Evolutionary conservation across 2,888 invertebrate genomes (phyloP), one percentile per base, ranked within the genome.

Genomic region (Empis stercorea): DNA sequence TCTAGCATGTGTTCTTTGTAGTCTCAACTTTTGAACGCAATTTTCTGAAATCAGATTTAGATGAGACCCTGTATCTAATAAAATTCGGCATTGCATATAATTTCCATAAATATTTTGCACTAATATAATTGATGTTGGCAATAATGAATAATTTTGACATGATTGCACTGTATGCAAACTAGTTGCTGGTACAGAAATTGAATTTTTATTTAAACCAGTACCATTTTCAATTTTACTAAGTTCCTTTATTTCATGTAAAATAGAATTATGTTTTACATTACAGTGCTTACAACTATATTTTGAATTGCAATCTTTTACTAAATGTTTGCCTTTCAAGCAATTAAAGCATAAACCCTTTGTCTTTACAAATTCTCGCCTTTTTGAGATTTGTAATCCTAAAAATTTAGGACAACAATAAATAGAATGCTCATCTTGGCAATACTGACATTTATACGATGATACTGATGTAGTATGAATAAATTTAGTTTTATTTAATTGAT

Each of bases 101-200:
- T 43, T 36, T 11, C 44, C 44, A 32, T 44, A 42, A 2, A 23
- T 2, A n/a, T 17, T 44, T 23, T 42, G 32, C 3, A 48, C 16
- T 16, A 46, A 14, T n/a, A 46, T 30, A 10, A 47, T 32, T 32
- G 49, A 44, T 10, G 49, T 47, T 32, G 49, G 49, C 11, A 49
- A 30, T 39, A 49, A n/a, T 3, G 38, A 16, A 20, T 17, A 34
- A 23, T 46, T 45, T 5, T 34, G 34, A 27, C 7, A 6, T 27
- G 7, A 27, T 27, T 27, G 9, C 2, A 27, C 9, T 27, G 23
- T 27, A 27, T 27, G 32, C 7, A n/a, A 4, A n/a, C 3, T n/a
- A 32, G 13, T 6, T 32, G 3, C 2, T 13, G 16, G 10, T 16
- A 9, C 2, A 15, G 10, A 16, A 37, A 2, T 37, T 37, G 37